phyloP scores from a whole-genome alignment of 2,113 vertebrate genomes.

The Odontesthes bonariensis region DNA sequence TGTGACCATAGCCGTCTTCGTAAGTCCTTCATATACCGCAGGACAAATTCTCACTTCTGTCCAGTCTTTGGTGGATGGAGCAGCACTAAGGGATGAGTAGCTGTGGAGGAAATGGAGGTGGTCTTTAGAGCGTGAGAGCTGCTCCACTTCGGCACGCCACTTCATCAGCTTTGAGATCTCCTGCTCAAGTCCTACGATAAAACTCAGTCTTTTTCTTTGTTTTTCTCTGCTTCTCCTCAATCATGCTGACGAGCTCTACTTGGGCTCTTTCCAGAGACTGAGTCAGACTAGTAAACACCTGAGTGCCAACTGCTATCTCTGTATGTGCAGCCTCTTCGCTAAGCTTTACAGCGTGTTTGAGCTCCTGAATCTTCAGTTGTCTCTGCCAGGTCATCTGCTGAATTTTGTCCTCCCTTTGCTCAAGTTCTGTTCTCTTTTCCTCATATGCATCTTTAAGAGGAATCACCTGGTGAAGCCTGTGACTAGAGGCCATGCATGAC shows the following conservation, averaged over 20 bases:
- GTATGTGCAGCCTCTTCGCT: background rate
- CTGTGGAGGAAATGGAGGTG: slow-evolving; percentile 7
- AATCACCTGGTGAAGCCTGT: slow-evolving; percentile 12
- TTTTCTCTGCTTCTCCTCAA: background rate
- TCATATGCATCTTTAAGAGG: background rate
- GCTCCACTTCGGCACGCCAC: background rate
- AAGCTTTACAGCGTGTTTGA: background rate
- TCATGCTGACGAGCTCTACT: background rate
- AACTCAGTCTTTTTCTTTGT: background rate
- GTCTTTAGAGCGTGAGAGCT: slow-evolving; percentile 16
- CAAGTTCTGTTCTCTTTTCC: background rate
- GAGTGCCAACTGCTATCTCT: background rate
- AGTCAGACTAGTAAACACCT: slow-evolving; percentile 20
- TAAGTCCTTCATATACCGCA: background rate
- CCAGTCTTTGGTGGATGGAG: background rate
- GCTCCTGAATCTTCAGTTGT: background rate
- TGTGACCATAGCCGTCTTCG: background rate
- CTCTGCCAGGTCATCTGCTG: background rate
- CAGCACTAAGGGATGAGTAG: background rate
- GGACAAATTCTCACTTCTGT: background rate
- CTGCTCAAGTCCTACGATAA: slow-evolving; percentile 18
- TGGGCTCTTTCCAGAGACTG: slow-evolving; percentile 3
- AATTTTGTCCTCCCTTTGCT: background rate
- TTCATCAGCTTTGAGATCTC: slow-evolving; percentile 17
- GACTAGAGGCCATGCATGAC: background rate